These are phyloP conservation scores for Geotrypetes seraphini DNA, from an alignment of 2,797 vertebrate genomes.

Conservation along the genomic window DNA sequence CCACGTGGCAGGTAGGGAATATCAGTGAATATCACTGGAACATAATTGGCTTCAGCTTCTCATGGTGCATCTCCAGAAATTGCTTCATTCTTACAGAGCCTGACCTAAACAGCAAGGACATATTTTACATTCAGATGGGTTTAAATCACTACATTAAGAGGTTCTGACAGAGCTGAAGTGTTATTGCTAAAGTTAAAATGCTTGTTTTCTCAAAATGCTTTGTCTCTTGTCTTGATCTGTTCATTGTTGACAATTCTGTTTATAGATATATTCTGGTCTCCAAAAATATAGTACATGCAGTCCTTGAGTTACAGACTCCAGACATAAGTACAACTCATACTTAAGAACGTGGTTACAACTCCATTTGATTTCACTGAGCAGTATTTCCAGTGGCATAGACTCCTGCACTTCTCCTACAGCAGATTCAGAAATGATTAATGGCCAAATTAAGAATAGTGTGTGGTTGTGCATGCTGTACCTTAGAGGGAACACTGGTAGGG, in stretches of 20 bases:
- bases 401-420: too few species aligned
- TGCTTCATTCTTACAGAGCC: slow-evolving; percentile 12
- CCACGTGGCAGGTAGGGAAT: slow-evolving; percentile 20
- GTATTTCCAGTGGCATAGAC: too few species aligned
- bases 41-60: slow-evolving; percentile 32
- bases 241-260: slow-evolving; percentile 8
- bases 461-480: too few species aligned
- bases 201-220: slow-evolving; percentile 7
- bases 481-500: too few species aligned
- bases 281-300: too few species aligned
- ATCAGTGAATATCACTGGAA: slow-evolving; percentile 17
- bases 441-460: too few species aligned
- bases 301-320: too few species aligned
- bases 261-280: too few species aligned
- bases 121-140: slow-evolving; percentile 24
- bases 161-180: slow-evolving; percentile 9
- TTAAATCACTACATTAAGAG: slow-evolving; percentile 21
- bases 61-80: slow-evolving; percentile 13
- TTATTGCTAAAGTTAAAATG: slow-evolving; percentile 16
- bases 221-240: slow-evolving; percentile 13
- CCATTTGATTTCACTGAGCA: too few species aligned
- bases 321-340: too few species aligned
- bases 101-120: slow-evolving; percentile 27
- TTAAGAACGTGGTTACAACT: too few species aligned
- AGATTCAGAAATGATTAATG: too few species aligned